These are phyloP conservation scores for Clinocottus analis DNA, from an alignment of 2,113 vertebrate genomes.

Conservation along the genomic window DNA sequence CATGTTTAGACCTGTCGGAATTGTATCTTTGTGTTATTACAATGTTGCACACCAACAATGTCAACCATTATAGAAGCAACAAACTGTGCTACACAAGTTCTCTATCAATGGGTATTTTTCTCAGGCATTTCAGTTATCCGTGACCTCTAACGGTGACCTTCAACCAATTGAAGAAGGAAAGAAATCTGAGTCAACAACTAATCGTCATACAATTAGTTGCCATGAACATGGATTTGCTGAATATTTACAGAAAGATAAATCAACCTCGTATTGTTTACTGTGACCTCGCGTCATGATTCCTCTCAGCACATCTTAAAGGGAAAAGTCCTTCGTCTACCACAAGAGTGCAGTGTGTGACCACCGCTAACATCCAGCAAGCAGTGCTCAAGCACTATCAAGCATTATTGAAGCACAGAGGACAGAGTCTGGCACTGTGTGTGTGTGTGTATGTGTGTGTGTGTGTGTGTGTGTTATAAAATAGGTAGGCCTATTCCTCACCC, in stretches of 20 bases:
- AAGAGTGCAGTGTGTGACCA: constrained; percentile 66
- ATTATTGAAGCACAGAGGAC: constrained; percentile 35
- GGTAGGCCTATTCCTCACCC: constrained; percentile 76
- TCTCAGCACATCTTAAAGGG: background rate
- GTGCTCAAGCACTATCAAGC: background rate
- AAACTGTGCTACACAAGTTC: background rate
- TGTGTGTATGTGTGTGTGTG: constrained; percentile 17
- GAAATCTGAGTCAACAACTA: background rate
- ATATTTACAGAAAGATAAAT: background rate
- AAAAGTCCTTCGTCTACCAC: constrained; percentile 39
- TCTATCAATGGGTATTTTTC: constrained; percentile 2
- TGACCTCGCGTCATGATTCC: background rate
- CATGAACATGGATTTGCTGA: background rate
- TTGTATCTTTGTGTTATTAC: constrained; percentile 42
- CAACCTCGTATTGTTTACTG: background rate
- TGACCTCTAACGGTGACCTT: constrained; percentile 30
- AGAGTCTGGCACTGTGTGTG: constrained; percentile 30
- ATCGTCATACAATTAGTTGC: background rate
- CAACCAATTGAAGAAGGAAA: background rate
- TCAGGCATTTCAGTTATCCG: background rate
- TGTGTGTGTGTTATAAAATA: background rate
- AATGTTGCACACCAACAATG: constrained; percentile 10
- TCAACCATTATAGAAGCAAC: constrained; percentile 22
- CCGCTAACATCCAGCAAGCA: constrained; percentile 25
- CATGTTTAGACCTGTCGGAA: constrained; percentile 31